Evolutionary conservation across 2,888 invertebrate species (phyloP).

Genomic region (Barypeithes pellucidus): DNA sequence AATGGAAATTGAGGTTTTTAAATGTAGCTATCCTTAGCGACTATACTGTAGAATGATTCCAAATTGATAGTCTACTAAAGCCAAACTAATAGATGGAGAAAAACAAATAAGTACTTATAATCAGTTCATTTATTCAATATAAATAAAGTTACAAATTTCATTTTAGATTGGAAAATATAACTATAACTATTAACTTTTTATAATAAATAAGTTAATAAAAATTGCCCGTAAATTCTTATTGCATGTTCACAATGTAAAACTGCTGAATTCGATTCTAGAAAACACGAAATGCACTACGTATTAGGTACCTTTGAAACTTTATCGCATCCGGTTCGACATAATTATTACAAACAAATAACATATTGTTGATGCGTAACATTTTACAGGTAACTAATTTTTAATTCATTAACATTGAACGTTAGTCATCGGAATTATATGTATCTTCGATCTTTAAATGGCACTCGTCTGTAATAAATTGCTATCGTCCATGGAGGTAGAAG

Average conservation of each 20-base stretch:
- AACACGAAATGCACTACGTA: conserved; percentile 18
- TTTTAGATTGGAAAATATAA: too few species aligned
- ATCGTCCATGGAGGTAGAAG: neutral
- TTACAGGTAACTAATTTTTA: conserved; percentile 41
- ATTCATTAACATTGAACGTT: conserved; percentile 30
- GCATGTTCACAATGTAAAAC: neutral
- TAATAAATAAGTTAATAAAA: neutral
- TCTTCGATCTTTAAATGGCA: conserved; percentile 17
- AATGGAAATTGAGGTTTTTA: too few species aligned
- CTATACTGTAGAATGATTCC: too few species aligned
- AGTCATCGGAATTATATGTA: conserved; percentile 21
- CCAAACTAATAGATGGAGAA: too few species aligned
- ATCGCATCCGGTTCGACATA: conserved; percentile 35
- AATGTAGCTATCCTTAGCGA: too few species aligned
- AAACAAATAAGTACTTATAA: too few species aligned
- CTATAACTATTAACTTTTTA: neutral
- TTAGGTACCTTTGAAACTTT: conserved; percentile 8
- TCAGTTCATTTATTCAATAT: too few species aligned
- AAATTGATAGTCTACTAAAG: too few species aligned
- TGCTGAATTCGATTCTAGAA: conserved; percentile 17
- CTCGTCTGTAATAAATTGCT: neutral
- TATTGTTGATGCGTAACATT: conserved; percentile 32
- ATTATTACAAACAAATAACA: conserved; percentile 31
- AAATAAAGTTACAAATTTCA: too few species aligned
- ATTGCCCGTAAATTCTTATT: neutral